phyloP scores from a whole-genome alignment of 2,113 vertebrate species.

The Nerophis ophidion region DNA sequence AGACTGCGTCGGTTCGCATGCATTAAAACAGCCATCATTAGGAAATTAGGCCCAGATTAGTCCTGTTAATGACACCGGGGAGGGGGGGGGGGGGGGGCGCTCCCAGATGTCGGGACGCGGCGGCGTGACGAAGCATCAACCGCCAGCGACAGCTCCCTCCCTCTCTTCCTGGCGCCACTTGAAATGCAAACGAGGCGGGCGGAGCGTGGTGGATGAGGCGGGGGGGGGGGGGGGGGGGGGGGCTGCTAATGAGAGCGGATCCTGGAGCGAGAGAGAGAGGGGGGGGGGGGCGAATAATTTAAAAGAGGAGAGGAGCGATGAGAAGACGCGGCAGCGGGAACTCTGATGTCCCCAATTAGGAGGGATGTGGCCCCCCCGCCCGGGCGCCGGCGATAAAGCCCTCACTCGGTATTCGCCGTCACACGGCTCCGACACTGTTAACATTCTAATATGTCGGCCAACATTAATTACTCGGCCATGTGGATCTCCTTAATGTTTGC shows the following conservation, averaged over 20 bases:
- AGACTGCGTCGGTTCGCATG: conserved; percentile 97
- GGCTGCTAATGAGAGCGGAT: conserved; percentile 99
- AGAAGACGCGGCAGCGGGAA: conserved; percentile 96
- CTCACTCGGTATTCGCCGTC: conserved; percentile 98
- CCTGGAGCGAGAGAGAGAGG: conserved; percentile 80
- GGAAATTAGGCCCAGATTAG: conserved; percentile 99
- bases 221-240: conserved; percentile 65
- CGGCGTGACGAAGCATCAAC: conserved; percentile 62
- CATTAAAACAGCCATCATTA: conserved; percentile 99
- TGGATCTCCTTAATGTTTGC: conserved; percentile 95
- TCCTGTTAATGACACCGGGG: conserved; percentile 94
- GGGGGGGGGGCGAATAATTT: conserved; percentile 83
- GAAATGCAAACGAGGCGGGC: conserved; percentile 98
- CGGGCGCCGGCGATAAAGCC: conserved; percentile 96
- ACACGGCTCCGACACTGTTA: conserved; percentile 98
- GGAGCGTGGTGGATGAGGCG: conserved; percentile 73
- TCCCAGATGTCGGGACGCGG: conserved; percentile 90
- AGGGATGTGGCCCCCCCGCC: conserved; percentile 94
- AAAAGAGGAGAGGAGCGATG: conserved; percentile 73
- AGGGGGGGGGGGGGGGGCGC: conserved; percentile 69
- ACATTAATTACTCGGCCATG: conserved; percentile 99
- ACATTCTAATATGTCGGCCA: conserved; percentile 99
- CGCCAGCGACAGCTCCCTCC: conserved; percentile 27
- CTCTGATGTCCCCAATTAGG: conserved; percentile 99
- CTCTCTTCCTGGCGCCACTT: conserved; percentile 76